Conservation (phyloP, 2,888 invertebrate genomes). For the Netelia inedita region DNA sequence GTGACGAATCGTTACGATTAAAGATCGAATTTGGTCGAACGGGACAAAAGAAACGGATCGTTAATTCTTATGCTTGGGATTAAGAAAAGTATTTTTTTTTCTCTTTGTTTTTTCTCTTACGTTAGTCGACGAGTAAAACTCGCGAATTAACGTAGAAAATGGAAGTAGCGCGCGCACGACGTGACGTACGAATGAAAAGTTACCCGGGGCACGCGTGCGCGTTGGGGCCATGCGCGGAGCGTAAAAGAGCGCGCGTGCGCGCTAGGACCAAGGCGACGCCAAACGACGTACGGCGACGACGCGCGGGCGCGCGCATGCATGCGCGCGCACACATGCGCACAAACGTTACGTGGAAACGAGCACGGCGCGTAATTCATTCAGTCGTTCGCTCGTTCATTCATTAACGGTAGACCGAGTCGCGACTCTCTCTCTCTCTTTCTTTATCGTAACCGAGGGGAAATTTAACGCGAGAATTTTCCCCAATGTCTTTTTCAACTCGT, state of each 20-base stretch:
- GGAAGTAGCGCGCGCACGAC: no score
- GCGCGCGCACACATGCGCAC: not conserved
- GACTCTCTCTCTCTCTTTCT: conserved; percentile 9
- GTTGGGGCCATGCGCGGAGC: conserved; percentile 30
- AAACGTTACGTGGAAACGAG: not conserved
- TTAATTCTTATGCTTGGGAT: no score
- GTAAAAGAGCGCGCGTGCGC: conserved; percentile 39
- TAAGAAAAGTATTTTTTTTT: no score
- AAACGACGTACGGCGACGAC: conserved; percentile 32
- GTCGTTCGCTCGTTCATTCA: conserved; percentile 67
- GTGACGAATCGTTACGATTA: no score
- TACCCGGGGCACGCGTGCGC: conserved; percentile 31
- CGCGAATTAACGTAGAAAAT: no score
- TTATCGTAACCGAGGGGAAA: not conserved
- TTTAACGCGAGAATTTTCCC: not conserved
- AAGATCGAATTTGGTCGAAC: no score
- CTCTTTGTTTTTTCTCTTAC: not conserved
- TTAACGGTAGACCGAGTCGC: conserved; percentile 53
- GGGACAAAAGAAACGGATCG: no score
- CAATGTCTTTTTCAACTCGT: conserved; percentile 10
- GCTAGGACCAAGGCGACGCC: conserved; percentile 24
- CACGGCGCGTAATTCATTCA: conserved; percentile 59
- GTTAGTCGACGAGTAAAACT: not conserved
- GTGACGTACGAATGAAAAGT: conserved; percentile 42
- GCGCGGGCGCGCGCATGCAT: conserved; percentile 6